Percentiles rank a stretch among this genome's conserved stretches.
Conservation (phyloP, 1,140 invertebrate genomes). For the Thalassaphorura encarpata region DNA sequence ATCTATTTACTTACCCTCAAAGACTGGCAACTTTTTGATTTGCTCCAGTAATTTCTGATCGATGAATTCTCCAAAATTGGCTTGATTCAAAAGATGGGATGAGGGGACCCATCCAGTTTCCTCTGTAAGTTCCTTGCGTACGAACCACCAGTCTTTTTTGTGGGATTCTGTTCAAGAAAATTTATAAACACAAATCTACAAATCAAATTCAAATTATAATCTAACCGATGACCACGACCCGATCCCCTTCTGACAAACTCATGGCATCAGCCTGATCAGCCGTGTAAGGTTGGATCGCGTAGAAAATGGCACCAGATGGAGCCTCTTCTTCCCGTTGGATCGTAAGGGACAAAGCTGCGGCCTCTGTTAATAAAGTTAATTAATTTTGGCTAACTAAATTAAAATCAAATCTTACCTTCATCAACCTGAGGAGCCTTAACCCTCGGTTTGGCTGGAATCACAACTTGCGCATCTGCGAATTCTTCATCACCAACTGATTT, state of each 20-base stretch:
- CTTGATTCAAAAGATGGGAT: conserved; percentile 70
- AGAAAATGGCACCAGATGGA: conserved; percentile 48
- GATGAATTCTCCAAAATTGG: conserved; percentile 67
- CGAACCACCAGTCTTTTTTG: conserved; percentile 82
- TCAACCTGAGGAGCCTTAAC: conserved; percentile 22
- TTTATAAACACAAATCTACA: conserved; percentile 11
- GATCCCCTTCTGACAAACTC: conserved; percentile 80
- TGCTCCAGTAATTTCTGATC: conserved; percentile 81
- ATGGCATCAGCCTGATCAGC: conserved; percentile 80
- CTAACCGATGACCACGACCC: conserved; percentile 68
- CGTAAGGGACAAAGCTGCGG: not conserved
- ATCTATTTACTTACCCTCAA: conserved; percentile 59
- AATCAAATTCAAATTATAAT: not conserved
- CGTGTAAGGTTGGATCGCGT: conserved; percentile 71
- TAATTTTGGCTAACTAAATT: too few species aligned
- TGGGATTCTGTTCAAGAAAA: conserved; percentile 48
- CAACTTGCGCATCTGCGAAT: conserved; percentile 24
- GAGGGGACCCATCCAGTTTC: conserved; percentile 88
- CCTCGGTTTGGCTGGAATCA: conserved; percentile 27
- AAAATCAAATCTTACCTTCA: conserved; percentile 8
- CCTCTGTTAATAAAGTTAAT: too few species aligned
- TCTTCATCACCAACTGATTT: conserved; percentile 27
- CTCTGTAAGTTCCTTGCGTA: conserved; percentile 75
- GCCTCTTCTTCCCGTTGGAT: conserved; percentile 3
- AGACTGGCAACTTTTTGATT: conserved; percentile 79